These are phyloP conservation scores for Elegia similella DNA, from an alignment of 2,888 invertebrate species.

Conservation along the genomic window DNA sequence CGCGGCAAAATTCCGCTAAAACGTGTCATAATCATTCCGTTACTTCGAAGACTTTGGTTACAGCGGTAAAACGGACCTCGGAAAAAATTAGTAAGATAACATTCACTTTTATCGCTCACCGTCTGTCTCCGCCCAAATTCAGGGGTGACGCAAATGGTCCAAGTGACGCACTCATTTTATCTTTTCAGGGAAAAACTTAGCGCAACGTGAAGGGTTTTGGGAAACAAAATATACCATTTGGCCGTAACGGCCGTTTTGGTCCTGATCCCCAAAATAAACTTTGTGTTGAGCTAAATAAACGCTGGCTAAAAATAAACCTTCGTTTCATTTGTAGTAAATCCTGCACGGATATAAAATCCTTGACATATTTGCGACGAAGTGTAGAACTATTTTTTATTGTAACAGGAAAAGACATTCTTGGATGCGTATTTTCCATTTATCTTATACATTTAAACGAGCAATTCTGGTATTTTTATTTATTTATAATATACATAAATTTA, in stretches of 20 bases:
- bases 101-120: slow-evolving; percentile 61
- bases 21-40: slow-evolving; percentile 44
- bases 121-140: slow-evolving; percentile 55
- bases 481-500: too few relatives aligned
- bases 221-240: slow-evolving; percentile 26
- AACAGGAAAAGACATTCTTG: neutral
- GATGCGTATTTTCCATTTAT: neutral
- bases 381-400: neutral
- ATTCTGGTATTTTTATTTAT: too few relatives aligned
- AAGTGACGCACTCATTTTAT: slow-evolving; percentile 47
- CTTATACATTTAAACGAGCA: too few relatives aligned
- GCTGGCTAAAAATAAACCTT: slow-evolving; percentile 23
- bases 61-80: slow-evolving; percentile 36
- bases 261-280: slow-evolving; percentile 20
- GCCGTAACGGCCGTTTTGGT: slow-evolving; percentile 21
- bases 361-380: neutral
- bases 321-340: slow-evolving; percentile 13
- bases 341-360: neutral
- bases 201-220: slow-evolving; percentile 22
- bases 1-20: slow-evolving; percentile 35
- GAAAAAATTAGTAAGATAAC: slow-evolving; percentile 69
- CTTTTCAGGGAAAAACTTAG: slow-evolving; percentile 30
- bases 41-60: slow-evolving; percentile 39
- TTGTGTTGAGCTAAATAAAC: slow-evolving; percentile 21
- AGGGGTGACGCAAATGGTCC: slow-evolving; percentile 53